Evolutionary conservation across 2,888 invertebrate species (phyloP).

Genomic region (Tanytarsus gracilentus): DNA sequence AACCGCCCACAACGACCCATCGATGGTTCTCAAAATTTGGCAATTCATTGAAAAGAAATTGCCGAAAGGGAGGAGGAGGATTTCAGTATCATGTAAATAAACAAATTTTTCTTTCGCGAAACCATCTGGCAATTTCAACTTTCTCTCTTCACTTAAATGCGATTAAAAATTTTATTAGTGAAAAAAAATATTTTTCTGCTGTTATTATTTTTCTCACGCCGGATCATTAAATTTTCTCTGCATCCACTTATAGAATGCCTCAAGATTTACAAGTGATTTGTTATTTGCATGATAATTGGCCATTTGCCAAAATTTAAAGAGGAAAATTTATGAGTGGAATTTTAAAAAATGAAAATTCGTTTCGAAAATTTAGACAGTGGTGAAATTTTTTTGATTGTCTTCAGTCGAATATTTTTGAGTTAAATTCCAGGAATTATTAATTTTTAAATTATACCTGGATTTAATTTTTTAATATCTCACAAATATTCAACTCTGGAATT

Average conservation of each 20-base stretch:
- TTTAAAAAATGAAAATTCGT: conserved; percentile 5
- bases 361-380: background rate
- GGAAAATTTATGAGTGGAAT: no score
- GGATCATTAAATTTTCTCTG: background rate
- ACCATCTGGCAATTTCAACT: no score
- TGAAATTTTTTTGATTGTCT: background rate
- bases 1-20: background rate
- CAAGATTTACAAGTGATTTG: background rate
- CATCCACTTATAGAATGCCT: background rate
- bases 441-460: conserved; percentile 31
- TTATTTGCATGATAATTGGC: background rate
- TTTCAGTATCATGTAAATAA: conserved; percentile 6
- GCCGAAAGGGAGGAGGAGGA: background rate
- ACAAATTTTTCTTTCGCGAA: no score
- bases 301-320: background rate
- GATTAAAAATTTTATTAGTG: no score
- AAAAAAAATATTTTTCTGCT: background rate
- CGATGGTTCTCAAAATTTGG: conserved; percentile 31
- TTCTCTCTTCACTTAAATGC: no score
- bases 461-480: no score
- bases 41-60: conserved; percentile 30
- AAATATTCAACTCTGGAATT: no score
- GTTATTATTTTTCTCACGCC: background rate
- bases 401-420: background rate
- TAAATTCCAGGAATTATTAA: conserved; percentile 2